These are phyloP conservation scores for Drosophila pruinosa DNA, from an alignment of 1,140 invertebrate species.

Conservation along the genomic window DNA sequence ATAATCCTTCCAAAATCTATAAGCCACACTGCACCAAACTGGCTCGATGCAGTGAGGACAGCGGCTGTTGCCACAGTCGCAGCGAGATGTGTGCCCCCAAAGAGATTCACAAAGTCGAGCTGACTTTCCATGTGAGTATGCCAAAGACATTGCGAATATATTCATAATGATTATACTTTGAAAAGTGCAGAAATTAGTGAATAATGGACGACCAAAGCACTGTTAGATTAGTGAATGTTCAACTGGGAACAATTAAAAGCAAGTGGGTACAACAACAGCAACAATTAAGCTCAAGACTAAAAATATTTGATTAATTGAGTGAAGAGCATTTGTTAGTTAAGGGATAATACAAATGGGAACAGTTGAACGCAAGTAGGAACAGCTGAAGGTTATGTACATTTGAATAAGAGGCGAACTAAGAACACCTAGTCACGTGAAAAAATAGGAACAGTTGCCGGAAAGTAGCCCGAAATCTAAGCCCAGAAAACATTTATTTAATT, in stretches of 20 bases:
- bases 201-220: too few species aligned
- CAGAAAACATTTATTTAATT: slow-evolving; percentile 1
- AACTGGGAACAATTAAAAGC: too few species aligned
- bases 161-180: not conserved
- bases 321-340: too few species aligned
- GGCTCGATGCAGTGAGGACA: slow-evolving; percentile 90
- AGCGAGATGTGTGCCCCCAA: slow-evolving; percentile 87
- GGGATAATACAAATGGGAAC: not conserved
- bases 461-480: too few species aligned
- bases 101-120: slow-evolving; percentile 85
- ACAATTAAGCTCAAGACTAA: too few species aligned
- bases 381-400: not conserved
- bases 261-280: too few species aligned
- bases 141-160: not conserved
- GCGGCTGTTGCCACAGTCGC: slow-evolving; percentile 88
- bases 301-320: too few species aligned
- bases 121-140: slow-evolving; percentile 89
- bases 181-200: not conserved
- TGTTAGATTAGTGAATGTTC: not conserved
- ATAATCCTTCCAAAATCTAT: slow-evolving; percentile 87
- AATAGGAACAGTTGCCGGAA: not conserved
- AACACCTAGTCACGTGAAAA: too few species aligned
- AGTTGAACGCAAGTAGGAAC: not conserved
- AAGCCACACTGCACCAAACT: slow-evolving; percentile 89
- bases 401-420: too few species aligned